phyloP scores from a whole-genome alignment of 1,140 invertebrate genomes.

The Trachymyrmex cornetzi region DNA sequence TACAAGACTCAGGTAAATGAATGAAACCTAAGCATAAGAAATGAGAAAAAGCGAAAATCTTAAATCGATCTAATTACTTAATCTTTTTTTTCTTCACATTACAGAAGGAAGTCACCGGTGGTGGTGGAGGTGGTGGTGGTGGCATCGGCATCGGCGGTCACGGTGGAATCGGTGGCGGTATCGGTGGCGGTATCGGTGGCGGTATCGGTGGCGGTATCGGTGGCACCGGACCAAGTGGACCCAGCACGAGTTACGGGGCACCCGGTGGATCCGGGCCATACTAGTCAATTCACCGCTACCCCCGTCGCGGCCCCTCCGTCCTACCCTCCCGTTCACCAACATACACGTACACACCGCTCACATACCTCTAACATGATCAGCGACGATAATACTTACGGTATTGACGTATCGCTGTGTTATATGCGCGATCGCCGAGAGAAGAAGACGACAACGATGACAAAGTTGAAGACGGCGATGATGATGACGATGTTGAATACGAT shows the following conservation, averaged over 20 bases:
- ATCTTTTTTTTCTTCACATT: constrained; percentile 50
- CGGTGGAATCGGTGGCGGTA: constrained; percentile 74
- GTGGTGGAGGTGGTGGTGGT: constrained; percentile 79
- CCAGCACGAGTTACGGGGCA: constrained; percentile 89
- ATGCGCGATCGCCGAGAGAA: constrained; percentile 64
- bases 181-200: constrained; percentile 66
- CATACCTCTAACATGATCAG: constrained; percentile 68
- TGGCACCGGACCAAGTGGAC: constrained; percentile 83
- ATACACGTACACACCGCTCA: constrained; percentile 72
- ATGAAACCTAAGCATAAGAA: background rate
- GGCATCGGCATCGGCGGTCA: constrained; percentile 74
- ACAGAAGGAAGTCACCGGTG: constrained; percentile 83
- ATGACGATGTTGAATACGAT: constrained; percentile 62
- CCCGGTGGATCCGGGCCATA: constrained; percentile 87
- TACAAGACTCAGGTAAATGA: constrained; percentile 91
- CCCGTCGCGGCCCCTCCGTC: constrained; percentile 45
- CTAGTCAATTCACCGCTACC: constrained; percentile 84
- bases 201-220: constrained; percentile 82
- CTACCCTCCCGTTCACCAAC: constrained; percentile 63
- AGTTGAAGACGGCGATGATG: constrained; percentile 55
- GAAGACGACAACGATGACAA: constrained; percentile 47
- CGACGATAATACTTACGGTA: constrained; percentile 62
- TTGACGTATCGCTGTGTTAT: constrained; percentile 60
- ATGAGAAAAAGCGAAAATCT: background rate
- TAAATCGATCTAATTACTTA: background rate